A percentile compares a stretch with the other conserved stretches of the same genome.
These are phyloP conservation scores for Dendronephthya gigantea DNA, from an alignment of 64 coral and sea anemone species.

Conservation along the genomic window DNA sequence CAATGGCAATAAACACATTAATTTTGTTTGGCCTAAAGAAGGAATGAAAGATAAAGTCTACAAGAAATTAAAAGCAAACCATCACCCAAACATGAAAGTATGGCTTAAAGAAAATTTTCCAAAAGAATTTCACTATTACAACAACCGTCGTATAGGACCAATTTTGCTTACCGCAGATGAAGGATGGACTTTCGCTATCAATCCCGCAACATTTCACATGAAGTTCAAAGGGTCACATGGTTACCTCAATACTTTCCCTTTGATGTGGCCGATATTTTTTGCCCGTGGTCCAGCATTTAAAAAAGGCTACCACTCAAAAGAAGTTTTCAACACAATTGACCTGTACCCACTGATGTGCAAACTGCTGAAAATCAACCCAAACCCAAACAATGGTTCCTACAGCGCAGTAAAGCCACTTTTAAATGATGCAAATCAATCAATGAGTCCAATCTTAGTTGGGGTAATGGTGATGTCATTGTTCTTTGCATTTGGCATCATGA, in stretches of 20 bases:
- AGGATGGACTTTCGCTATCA: constrained; percentile 42
- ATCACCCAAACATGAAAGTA: constrained; percentile 37
- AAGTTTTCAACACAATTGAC: constrained; percentile 50
- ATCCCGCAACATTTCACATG: not conserved
- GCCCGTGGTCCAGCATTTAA: constrained; percentile 69
- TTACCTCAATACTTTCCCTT: constrained; percentile 28
- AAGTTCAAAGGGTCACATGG: constrained; percentile 38
- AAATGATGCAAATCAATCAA: not conserved
- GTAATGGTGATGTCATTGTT: not conserved
- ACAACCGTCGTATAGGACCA: constrained; percentile 46
- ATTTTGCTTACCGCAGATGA: constrained; percentile 46
- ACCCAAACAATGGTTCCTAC: constrained; percentile 51
- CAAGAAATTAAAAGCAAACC: constrained; percentile 27
- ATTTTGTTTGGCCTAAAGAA: constrained; percentile 45
- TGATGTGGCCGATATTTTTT: constrained; percentile 54
- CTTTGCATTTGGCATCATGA: not conserved
- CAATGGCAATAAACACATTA: constrained; percentile 33
- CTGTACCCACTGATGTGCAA: constrained; percentile 66
- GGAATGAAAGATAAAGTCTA: constrained; percentile 30
- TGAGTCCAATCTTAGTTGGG: not conserved
- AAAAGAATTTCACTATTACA: constrained; percentile 32
- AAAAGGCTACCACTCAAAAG: constrained; percentile 17
- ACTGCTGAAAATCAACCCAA: constrained; percentile 47
- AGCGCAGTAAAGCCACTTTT: not conserved
- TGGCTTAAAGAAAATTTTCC: constrained; percentile 60